Conservation (phyloP, 37 sponge, comb jelly and placozoan species). For the Haliclona indistincta region DNA sequence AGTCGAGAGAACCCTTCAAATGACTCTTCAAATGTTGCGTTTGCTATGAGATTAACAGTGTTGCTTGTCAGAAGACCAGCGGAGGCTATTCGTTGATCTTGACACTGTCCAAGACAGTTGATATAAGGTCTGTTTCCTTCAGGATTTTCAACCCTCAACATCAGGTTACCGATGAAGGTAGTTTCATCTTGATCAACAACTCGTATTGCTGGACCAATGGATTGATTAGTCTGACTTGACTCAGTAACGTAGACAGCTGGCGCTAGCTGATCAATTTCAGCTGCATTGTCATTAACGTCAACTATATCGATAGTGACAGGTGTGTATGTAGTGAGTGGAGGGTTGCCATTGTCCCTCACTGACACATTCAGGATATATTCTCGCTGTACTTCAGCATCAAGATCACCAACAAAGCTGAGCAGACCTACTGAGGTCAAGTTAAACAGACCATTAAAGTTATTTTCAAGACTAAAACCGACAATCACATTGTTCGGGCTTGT, state of each 20-base stretch:
- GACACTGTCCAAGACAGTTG: constrained; percentile 53
- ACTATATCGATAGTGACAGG: constrained; percentile 36
- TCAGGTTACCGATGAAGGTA: neutral
- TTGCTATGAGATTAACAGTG: constrained; percentile 30
- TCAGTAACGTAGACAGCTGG: constrained; percentile 38
- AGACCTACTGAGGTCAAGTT: constrained; percentile 25
- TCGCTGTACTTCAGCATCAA: constrained; percentile 42
- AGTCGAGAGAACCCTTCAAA: neutral
- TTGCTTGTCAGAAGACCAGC: constrained; percentile 24
- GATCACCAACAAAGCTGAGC: constrained; percentile 1
- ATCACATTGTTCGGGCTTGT: constrained; percentile 14
- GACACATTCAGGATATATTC: constrained; percentile 40
- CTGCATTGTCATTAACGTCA: constrained; percentile 60
- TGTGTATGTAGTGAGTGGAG: constrained; percentile 40
- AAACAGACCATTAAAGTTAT: constrained; percentile 1
- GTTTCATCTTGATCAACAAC: constrained; percentile 52
- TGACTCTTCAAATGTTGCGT: constrained; percentile 7
- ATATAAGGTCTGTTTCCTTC: constrained; percentile 24
- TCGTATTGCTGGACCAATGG: constrained; percentile 77
- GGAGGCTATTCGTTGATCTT: constrained; percentile 23
- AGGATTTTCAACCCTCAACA: neutral
- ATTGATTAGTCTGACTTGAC: neutral
- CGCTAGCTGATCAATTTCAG: constrained; percentile 48
- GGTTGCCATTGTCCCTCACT: constrained; percentile 41
- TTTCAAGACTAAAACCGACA: constrained; percentile 24